These are phyloP conservation scores for Podarcis muralis DNA, from an alignment of 2,113 vertebrate genomes.

Conservation along the genomic window DNA sequence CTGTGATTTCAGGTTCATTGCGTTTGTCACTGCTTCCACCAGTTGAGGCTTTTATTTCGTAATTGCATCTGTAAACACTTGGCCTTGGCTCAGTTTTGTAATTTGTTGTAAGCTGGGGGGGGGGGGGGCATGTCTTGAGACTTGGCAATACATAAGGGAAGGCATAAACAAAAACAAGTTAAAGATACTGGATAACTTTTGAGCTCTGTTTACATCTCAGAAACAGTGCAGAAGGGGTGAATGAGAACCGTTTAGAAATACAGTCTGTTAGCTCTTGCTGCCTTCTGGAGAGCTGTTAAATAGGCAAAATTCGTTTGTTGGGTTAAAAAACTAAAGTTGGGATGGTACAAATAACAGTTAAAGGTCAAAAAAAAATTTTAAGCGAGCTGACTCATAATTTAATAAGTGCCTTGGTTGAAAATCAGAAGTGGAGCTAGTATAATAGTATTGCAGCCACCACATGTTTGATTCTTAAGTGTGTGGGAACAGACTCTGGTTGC, in stretches of 20 bases:
- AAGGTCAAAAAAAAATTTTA: too few species aligned
- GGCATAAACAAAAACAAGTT: neutral
- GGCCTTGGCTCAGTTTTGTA: neutral
- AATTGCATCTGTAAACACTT: neutral
- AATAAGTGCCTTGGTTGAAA: neutral
- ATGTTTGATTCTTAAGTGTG: neutral
- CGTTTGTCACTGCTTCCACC: neutral
- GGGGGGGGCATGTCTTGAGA: neutral
- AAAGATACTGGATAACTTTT: neutral
- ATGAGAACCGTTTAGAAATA: neutral
- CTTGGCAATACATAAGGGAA: too few species aligned
- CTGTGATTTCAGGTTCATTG: neutral
- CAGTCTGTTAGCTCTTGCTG: neutral
- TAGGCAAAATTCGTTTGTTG: neutral
- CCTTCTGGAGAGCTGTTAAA: neutral
- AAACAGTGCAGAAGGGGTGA: neutral
- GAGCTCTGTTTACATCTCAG: neutral
- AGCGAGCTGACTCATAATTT: neutral
- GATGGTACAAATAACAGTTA: neutral
- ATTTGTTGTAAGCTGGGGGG: neutral
- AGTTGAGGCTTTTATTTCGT: neutral
- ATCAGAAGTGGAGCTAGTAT: neutral
- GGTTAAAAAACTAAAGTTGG: neutral
- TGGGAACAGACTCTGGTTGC: neutral
- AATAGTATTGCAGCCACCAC: neutral